Conservation (phyloP, 1,140 invertebrate genomes). For the Drosophila navojoa region DNA sequence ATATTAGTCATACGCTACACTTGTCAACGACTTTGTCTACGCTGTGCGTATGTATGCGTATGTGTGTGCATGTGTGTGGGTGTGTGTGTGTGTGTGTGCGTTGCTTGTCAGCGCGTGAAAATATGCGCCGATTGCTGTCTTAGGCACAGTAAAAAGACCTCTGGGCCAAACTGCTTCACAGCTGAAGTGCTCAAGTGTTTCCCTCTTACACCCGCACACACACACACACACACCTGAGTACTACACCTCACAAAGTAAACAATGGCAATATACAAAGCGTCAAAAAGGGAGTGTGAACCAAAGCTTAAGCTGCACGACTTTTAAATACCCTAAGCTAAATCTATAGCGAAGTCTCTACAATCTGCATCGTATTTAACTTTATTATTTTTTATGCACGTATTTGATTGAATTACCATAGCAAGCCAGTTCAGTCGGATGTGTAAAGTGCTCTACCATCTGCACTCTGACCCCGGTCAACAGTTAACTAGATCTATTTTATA, state of each 20-base stretch:
- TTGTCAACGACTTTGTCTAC: constrained; percentile 22
- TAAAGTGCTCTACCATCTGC: not conserved
- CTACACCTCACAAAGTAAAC: constrained; percentile 1
- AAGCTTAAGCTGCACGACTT: not conserved
- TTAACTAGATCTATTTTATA: not conserved
- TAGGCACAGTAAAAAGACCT: constrained; percentile 26
- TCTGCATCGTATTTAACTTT: no score
- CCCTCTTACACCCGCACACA: constrained; percentile 22
- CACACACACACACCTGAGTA: constrained; percentile 6
- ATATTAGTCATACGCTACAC: constrained; percentile 54
- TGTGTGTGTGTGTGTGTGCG: constrained; percentile 3
- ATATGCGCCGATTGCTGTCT: constrained; percentile 28
- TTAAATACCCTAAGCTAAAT: not conserved
- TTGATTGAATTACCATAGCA: no score
- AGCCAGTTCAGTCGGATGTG: no score
- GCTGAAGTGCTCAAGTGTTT: constrained; percentile 39
- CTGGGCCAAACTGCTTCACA: constrained; percentile 36
- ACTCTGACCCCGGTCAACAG: not conserved
- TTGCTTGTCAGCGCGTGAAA: constrained; percentile 36
- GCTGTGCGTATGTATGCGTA: not conserved
- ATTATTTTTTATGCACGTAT: no score
- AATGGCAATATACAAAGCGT: constrained; percentile 9
- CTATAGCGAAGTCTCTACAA: no score
- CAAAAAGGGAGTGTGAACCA: not conserved
- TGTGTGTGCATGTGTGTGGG: constrained; percentile 1